Conservation (phyloP, 2,113 vertebrate genomes). For the Osmerus eperlanus region DNA sequence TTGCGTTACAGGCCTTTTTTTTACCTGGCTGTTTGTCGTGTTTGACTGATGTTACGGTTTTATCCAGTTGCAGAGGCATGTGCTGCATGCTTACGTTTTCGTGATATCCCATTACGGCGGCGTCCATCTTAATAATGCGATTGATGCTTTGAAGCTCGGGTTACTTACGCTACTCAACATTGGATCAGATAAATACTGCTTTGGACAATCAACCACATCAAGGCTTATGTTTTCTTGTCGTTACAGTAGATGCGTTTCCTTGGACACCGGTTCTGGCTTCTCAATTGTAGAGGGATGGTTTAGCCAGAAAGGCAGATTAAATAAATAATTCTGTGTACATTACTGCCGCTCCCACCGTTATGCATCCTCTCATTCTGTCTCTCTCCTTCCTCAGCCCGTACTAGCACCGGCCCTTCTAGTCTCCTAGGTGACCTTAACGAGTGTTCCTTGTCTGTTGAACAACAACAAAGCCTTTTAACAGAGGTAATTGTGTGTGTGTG, state of each 20-base stretch:
- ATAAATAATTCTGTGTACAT: neutral
- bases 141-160: neutral
- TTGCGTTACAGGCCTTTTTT: neutral
- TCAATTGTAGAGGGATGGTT: conserved; percentile 12
- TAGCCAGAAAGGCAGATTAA: conserved; percentile 15
- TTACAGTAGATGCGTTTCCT: conserved; percentile 18
- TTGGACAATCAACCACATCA: neutral
- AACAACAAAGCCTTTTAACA: neutral
- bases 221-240: conserved; percentile 12
- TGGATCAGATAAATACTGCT: too few relatives aligned
- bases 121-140: neutral
- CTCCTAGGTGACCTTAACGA: neutral
- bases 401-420: neutral
- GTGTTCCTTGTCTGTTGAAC: neutral
- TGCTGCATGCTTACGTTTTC: neutral
- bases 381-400: too few relatives aligned
- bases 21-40: neutral
- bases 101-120: neutral
- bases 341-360: too few relatives aligned
- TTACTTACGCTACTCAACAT: neutral
- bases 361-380: too few relatives aligned
- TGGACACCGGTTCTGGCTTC: conserved; percentile 37
- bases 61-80: neutral
- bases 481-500: conserved; percentile 6
- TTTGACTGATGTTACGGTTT: neutral